Conservation (phyloP, 2,888 invertebrate genomes). For the Erynnis tages region DNA sequence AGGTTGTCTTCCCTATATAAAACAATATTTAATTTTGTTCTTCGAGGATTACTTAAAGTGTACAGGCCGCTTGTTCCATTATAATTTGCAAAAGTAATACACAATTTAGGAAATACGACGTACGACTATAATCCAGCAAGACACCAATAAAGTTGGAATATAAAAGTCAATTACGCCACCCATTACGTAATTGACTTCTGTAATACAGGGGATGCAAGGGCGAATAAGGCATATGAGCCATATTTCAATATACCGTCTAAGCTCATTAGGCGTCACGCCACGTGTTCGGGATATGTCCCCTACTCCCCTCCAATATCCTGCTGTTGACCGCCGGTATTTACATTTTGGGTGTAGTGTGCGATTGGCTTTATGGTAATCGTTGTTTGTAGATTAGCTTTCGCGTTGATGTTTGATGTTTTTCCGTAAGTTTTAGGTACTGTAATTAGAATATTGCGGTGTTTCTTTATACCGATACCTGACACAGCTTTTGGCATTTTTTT, state of each 20-base stretch:
- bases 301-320: slow-evolving; percentile 9
- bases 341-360: background rate
- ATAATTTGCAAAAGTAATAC: too few species aligned
- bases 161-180: slow-evolving; percentile 14
- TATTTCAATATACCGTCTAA: slow-evolving; percentile 23
- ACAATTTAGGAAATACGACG: too few species aligned
- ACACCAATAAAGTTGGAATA: background rate
- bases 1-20: too few species aligned
- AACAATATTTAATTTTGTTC: too few species aligned
- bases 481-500: too few species aligned
- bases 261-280: slow-evolving; percentile 19
- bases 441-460: too few species aligned
- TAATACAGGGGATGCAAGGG: slow-evolving; percentile 6
- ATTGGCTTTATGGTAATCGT: slow-evolving; percentile 12
- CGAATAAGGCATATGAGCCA: slow-evolving; percentile 3
- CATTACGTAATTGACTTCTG: slow-evolving; percentile 4
- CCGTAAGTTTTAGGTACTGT: background rate
- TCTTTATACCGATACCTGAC: too few species aligned
- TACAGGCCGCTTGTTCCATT: too few species aligned
- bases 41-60: too few species aligned
- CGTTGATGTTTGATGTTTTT: too few species aligned
- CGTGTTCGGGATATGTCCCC: slow-evolving; percentile 23
- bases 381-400: background rate
- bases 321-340: slow-evolving; percentile 8
- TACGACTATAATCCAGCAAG: background rate